Base-by-base conservation (phyloP, 2,113 vertebrate species). In the Chunga burmeisteri region DNA sequence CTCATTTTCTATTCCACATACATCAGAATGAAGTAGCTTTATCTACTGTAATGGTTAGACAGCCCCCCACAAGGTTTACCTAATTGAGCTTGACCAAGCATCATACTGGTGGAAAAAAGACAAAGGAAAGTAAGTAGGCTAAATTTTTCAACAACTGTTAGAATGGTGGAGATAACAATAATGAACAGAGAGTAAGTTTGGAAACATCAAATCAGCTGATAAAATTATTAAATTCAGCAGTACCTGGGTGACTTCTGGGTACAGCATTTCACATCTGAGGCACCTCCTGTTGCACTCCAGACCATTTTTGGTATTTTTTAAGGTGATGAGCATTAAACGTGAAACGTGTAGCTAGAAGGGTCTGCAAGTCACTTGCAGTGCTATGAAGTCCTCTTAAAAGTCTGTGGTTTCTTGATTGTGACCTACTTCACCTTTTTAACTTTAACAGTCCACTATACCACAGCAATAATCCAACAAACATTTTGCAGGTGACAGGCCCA, bases 361-460 rank as follows among this genome's bases (percentile, higher is more conserved):
- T 79, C 36, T 94, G 38, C 13, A 74, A 66, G 17, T 71, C 66
- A 59, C 65, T 10, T 87, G 10, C 34, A 50, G 32, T 40, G 36
- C 40, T 74, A 62, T 75, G 63, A 92, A 95, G n/a, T 75, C 58
- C 38, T 93, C 40, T 82, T 95, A 88, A 80, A 92, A 92, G 30
- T 46, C 22, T 84, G 65, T 93, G 56, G 32, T 55, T 87, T 95
- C 49, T 59, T 68, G 83, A 90, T 75, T 79, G 73, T 81, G 90
- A 93, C 44, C 46, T 86, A 79, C 71, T 89, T 66, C 42, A 79
- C 38, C 66, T 88, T 93, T 93, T 92, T 81, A 95, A 47, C 38
- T 88, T 72, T 63, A 93, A 68, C 36, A 86, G 26, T 74, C 77
- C 4, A 61, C 58, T 93, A 30, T 85, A 72, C 68, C 42, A 42